A percentile compares a stretch with the other conserved stretches of the same genome.
These are phyloP conservation scores for Amblyteles armatorius DNA, from an alignment of 2,888 invertebrate species.

Conservation along the genomic window DNA sequence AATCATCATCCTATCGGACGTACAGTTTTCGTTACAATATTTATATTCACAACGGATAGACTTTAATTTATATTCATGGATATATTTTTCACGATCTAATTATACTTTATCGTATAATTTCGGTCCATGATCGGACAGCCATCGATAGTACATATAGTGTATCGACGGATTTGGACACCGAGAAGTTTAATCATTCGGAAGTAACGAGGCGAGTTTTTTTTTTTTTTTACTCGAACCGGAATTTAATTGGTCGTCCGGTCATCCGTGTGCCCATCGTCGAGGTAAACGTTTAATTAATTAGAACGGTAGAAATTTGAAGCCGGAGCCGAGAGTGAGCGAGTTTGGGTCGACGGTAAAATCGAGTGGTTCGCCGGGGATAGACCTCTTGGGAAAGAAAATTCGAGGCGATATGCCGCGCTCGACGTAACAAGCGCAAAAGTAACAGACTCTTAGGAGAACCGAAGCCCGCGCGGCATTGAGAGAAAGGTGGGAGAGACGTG, in stretches of 20 bases:
- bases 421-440: conserved; percentile 38
- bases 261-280: conserved; percentile 8
- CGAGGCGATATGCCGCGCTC: conserved; percentile 13
- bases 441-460: conserved; percentile 4
- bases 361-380: not conserved
- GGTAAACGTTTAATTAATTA: conserved; percentile 54
- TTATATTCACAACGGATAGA: not conserved
- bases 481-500: conserved; percentile 32
- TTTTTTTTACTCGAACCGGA: not conserved
- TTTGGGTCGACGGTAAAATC: conserved; percentile 27
- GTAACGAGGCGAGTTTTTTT: conserved; percentile 3
- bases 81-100: not conserved
- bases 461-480: not conserved
- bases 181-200: conserved; percentile 37
- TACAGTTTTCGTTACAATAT: too few relatives aligned
- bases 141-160: not conserved
- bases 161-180: not conserved
- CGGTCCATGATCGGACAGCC: not conserved
- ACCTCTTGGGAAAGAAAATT: conserved; percentile 4
- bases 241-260: conserved; percentile 42
- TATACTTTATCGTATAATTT: not conserved
- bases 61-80: too few relatives aligned
- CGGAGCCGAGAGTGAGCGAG: not conserved
- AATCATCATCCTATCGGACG: too few relatives aligned
- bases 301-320: conserved; percentile 26